Percentiles rank a stretch among this genome's conserved stretches.
Conservation (phyloP, 2,888 invertebrate species). For the Arrhopalites spinosus region DNA sequence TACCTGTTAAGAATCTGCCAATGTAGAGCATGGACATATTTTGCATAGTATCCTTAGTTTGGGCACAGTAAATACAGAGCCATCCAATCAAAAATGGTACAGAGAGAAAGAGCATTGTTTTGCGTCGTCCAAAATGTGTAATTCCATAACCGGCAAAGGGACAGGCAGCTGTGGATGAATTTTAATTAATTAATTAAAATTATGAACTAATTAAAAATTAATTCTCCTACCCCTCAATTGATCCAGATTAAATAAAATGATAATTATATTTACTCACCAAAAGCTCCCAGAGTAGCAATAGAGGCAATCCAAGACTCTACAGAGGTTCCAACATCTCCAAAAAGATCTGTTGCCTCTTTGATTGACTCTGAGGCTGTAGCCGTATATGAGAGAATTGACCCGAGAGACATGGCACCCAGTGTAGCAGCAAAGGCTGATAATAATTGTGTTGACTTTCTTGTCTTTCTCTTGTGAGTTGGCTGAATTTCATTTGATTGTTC, state of each 20-base stretch:
- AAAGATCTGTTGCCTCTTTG: constrained; percentile 29
- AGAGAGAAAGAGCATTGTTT: constrained; percentile 51
- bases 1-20: constrained; percentile 60
- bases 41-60: constrained; percentile 34
- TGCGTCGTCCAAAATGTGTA: constrained; percentile 51
- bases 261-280: neutral
- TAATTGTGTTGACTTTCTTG: constrained; percentile 38
- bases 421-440: constrained; percentile 43
- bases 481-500: neutral
- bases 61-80: constrained; percentile 57
- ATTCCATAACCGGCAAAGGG: constrained; percentile 55
- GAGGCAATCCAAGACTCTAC: constrained; percentile 66
- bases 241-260: neutral
- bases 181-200: constrained; percentile 31
- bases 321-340: constrained; percentile 60
- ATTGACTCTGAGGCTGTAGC: constrained; percentile 37
- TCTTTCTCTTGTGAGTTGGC: neutral
- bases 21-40: constrained; percentile 59
- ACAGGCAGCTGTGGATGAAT: constrained; percentile 50
- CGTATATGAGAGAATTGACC: constrained; percentile 50
- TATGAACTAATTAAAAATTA: neutral
- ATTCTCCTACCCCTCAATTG: neutral
- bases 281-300: constrained; percentile 57
- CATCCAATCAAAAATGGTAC: constrained; percentile 60
- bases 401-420: constrained; percentile 53